A percentile compares a stretch with the other conserved stretches of the same genome.
Conservation (phyloP, 2,113 vertebrate genomes). For the Hucho hucho region DNA sequence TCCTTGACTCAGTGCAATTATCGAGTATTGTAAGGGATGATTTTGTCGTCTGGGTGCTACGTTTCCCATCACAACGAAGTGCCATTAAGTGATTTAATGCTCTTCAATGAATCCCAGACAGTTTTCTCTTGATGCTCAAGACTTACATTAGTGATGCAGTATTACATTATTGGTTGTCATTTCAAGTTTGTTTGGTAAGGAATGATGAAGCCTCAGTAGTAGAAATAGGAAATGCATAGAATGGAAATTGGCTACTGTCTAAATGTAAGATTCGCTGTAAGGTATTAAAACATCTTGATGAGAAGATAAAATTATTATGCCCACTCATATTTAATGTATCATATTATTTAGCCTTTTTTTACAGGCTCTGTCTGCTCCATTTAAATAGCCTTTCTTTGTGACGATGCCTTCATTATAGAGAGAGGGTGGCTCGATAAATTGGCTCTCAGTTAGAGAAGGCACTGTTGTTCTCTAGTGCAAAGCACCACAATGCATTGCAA, state of each 20-base stretch:
- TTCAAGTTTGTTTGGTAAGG: neutral
- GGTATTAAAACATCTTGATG: conserved; percentile 28
- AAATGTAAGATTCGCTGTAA: too few species aligned
- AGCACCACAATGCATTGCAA: conserved; percentile 36
- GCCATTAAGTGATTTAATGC: conserved; percentile 67
- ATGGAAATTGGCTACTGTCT: neutral
- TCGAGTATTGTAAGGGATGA: conserved; percentile 58
- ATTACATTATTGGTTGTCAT: too few species aligned
- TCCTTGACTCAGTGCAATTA: conserved; percentile 72
- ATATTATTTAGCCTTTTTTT: neutral
- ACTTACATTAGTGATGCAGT: neutral
- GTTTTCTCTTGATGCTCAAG: conserved; percentile 50
- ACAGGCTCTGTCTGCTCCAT: neutral
- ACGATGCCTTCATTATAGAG: conserved; percentile 34
- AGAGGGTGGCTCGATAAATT: conserved; percentile 14
- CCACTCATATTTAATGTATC: neutral
- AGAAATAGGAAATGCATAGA: neutral
- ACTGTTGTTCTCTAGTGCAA: conserved; percentile 24
- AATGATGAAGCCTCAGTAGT: neutral
- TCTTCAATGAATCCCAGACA: conserved; percentile 62
- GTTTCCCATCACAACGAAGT: conserved; percentile 67
- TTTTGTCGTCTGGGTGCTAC: conserved; percentile 71
- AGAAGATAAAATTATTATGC: neutral
- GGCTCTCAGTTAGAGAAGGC: conserved; percentile 11
- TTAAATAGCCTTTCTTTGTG: conserved; percentile 20